Percentiles rank a stretch among this genome's conserved stretches.
These are phyloP conservation scores for Synanceia verrucosa DNA, from an alignment of 2,797 vertebrate species.

Conservation along the genomic window DNA sequence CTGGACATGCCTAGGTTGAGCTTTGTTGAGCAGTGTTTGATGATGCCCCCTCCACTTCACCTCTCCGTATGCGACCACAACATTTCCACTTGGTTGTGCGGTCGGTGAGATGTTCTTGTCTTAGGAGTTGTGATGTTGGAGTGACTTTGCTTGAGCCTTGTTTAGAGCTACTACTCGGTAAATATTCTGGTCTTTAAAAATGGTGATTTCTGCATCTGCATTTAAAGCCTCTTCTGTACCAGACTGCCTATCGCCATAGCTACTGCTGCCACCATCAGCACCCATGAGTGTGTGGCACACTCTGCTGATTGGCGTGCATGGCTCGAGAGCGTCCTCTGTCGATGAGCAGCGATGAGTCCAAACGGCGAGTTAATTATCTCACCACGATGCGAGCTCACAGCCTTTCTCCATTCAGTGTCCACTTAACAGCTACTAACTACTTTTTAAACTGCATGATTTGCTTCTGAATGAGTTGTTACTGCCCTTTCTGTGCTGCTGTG, in stretches of 20 bases:
- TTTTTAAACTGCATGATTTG: slow-evolving; percentile 31
- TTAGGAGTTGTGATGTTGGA: slow-evolving; percentile 10
- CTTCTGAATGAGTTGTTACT: slow-evolving; percentile 31
- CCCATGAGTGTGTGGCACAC: slow-evolving; percentile 31
- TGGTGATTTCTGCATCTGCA: no score
- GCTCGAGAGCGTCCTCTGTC: slow-evolving; percentile 77
- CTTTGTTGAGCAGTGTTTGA: slow-evolving; percentile 30
- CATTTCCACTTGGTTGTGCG: slow-evolving; percentile 58
- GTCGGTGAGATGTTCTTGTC: slow-evolving; percentile 36
- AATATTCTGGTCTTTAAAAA: slow-evolving; percentile 26
- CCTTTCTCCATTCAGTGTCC: neutral
- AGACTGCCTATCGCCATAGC: slow-evolving; percentile 1
- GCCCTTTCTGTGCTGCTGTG: slow-evolving; percentile 44
- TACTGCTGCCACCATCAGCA: slow-evolving; percentile 16
- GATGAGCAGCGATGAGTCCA: slow-evolving; percentile 34
- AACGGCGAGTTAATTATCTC: slow-evolving; percentile 16
- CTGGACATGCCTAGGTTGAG: slow-evolving; percentile 41
- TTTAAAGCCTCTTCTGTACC: neutral
- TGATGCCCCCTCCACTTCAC: slow-evolving; percentile 23
- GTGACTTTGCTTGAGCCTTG: slow-evolving; percentile 39
- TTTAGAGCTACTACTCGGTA: slow-evolving; percentile 25
- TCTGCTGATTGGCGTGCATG: slow-evolving; percentile 9
- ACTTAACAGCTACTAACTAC: neutral
- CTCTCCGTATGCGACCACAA: slow-evolving; percentile 33
- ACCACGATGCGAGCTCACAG: neutral